Percentiles rank a stretch among this genome's conserved stretches.
phyloP scores from a whole-genome alignment of 2,113 vertebrate genomes.

The Ctenomys sociabilis region DNA sequence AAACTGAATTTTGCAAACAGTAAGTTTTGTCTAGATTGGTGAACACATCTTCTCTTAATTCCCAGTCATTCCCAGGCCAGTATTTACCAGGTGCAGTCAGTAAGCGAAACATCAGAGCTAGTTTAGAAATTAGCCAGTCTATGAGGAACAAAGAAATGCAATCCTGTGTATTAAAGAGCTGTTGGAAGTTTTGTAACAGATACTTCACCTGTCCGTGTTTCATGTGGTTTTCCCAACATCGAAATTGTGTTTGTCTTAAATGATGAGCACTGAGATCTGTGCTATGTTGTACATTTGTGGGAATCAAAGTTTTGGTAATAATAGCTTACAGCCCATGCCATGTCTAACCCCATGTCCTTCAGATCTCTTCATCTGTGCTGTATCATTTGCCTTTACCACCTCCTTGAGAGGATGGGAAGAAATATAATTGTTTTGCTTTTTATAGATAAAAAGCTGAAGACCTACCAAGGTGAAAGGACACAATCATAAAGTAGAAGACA shows the following conservation, averaged over 20 bases:
- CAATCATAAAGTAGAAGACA: neutral
- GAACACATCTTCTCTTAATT: constrained; percentile 33
- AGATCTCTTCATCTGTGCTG: neutral
- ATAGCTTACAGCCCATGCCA: neutral
- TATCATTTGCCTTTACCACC: neutral
- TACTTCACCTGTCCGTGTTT: constrained; percentile 76
- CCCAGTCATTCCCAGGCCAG: constrained; percentile 63
- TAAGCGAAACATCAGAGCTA: constrained; percentile 77
- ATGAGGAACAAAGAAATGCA: constrained; percentile 58
- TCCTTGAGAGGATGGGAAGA: neutral
- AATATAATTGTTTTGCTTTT: neutral
- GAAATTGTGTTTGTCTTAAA: constrained; percentile 22
- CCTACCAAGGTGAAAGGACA: neutral
- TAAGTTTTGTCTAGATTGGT: neutral
- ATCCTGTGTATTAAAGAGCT: constrained; percentile 77
- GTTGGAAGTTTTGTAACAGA: constrained; percentile 78
- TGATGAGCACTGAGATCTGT: neutral
- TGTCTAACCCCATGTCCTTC: neutral
- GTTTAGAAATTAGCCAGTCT: constrained; percentile 75
- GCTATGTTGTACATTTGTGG: neutral
- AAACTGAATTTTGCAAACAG: neutral
- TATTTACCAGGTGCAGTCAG: constrained; percentile 80
- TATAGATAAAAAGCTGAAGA: neutral
- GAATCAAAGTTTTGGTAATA: constrained; percentile 52
- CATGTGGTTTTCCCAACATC: constrained; percentile 68